Base-by-base conservation (phyloP, 1,140 invertebrate species). In the Aradophagus sp. region DNA sequence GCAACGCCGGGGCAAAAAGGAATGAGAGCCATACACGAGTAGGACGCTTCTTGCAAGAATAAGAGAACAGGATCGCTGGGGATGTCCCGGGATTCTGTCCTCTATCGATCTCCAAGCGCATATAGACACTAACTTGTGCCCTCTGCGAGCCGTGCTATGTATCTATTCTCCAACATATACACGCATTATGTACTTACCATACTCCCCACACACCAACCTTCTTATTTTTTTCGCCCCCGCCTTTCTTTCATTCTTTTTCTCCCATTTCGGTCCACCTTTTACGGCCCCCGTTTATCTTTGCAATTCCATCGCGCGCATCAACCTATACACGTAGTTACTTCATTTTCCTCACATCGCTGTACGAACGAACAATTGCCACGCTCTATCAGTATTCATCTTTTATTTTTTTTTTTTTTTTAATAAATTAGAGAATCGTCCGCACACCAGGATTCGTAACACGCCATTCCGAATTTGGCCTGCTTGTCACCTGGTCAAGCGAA, bases 61-160 rank as follows among this genome's bases (percentile, higher is more conserved):
- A 84, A 84, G 82, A 83, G 82, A 84, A 82, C 80, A 84, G 80
- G 80, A 83, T 84, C 80, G 80, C 81, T 83, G 80, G 80, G 82
- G 81, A 84, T 83, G 80, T 81, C 82, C 82, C 80, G 82, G 82
- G 82, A 83, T 83, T 84, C 82, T 84, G 82, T 84, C 82, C 81
- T 84, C 82, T 84, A 84, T 84, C 82, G 82, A 84, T 84, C 81
- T 83, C 77, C 61, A 47, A 75, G n/a, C 70, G 75, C 78, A 82
- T 83, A 83, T 83, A 84, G 79, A 82, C 75, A 82, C 82, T 83
- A 84, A 83, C 82, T 84, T 82, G 82, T 82, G 80, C 80, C 79
- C 78, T 81, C 80, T 77, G 74, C 81, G 80, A 79, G 72, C 73
- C 71, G 77, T 74, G 77, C 76, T 77, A 77, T 80, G 80, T 81